Conservation (phyloP, 2,113 vertebrate species). For the Myrmophylax atrothorax region DNA sequence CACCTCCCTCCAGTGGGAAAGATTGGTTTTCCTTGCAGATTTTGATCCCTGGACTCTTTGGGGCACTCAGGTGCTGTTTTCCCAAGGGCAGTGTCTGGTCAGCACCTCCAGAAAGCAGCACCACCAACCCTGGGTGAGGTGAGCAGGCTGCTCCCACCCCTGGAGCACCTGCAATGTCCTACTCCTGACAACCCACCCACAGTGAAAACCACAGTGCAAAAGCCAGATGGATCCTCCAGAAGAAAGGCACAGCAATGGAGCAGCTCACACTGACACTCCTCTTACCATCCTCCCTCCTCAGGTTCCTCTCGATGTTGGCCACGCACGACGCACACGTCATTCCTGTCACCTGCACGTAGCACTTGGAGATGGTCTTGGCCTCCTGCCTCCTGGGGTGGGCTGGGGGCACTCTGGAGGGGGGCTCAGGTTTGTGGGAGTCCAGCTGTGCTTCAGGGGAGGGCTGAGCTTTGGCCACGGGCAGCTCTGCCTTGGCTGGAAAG, state of each 20-base stretch:
- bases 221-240: neutral
- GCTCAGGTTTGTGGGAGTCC: conserved; percentile 32
- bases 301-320: conserved; percentile 95
- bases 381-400: conserved; percentile 42
- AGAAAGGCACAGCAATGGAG: neutral
- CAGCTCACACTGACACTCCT: neutral
- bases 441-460: conserved; percentile 21
- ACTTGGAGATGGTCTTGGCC: conserved; percentile 80
- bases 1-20: neutral
- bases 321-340: conserved; percentile 99
- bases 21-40: neutral
- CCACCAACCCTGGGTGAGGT: rapidly evolving
- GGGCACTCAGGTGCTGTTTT: neutral
- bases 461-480: conserved; percentile 30
- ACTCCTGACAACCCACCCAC: neutral
- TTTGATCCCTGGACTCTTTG: neutral
- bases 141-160: neutral
- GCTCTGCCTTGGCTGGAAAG: conserved; percentile 38
- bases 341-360: conserved; percentile 91
- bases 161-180: neutral
- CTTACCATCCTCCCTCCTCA: conserved; percentile 90
- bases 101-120: rapidly evolving
- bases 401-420: neutral
- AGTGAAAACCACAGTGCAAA: neutral
- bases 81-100: neutral